A percentile compares a stretch with the other conserved stretches of the same genome.
phyloP scores from a whole-genome alignment of 2,797 vertebrate species.

The Xenentodon cancila region DNA sequence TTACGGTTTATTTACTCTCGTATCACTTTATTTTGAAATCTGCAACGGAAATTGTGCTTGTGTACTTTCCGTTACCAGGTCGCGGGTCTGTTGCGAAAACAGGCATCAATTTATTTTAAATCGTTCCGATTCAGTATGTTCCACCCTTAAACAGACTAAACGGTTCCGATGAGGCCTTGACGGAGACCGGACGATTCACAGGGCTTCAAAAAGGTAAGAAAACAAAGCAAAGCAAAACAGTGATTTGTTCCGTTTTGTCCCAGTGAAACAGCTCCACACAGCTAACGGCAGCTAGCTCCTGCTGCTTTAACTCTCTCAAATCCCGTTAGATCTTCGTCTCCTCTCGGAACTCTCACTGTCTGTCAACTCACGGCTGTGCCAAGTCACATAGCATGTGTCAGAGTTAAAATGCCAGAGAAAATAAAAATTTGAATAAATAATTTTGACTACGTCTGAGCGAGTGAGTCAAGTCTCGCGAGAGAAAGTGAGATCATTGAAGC shows the following conservation, averaged over 20 bases:
- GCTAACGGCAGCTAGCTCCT: constrained; percentile 48
- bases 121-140: not conserved
- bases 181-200: constrained; percentile 13
- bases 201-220: constrained; percentile 34
- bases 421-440: too few relatives aligned
- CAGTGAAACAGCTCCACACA: not conserved
- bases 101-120: not conserved
- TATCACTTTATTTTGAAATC: constrained; percentile 22
- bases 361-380: too few relatives aligned
- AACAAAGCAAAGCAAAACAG: too few relatives aligned
- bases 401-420: too few relatives aligned
- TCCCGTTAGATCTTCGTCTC: too few relatives aligned
- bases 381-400: too few relatives aligned
- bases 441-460: too few relatives aligned
- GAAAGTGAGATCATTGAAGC: too few relatives aligned
- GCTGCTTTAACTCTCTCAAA: constrained; percentile 1
- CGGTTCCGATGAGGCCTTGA: constrained; percentile 30
- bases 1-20: too few relatives aligned
- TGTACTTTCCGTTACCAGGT: not conserved
- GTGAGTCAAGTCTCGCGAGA: too few relatives aligned
- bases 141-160: not conserved
- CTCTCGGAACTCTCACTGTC: too few relatives aligned
- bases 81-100: constrained; percentile 19
- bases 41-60: not conserved
- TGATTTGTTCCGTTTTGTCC: not conserved